Percentiles rank a stretch among this genome's conserved stretches.
These are phyloP conservation scores for Incurvaria masculella DNA, from an alignment of 2,888 invertebrate species.

Conservation along the genomic window DNA sequence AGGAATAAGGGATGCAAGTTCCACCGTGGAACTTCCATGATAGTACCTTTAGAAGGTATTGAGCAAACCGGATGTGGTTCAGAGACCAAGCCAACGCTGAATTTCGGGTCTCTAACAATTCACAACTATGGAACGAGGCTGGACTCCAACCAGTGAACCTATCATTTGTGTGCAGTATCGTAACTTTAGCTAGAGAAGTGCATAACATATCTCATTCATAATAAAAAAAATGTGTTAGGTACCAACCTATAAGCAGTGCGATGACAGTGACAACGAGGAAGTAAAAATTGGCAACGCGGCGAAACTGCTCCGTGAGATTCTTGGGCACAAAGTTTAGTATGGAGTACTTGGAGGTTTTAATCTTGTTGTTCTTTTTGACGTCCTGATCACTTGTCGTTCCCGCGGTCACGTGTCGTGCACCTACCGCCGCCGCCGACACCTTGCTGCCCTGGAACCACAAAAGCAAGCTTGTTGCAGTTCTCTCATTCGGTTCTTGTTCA, in stretches of 20 bases:
- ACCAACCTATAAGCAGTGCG: constrained; percentile 61
- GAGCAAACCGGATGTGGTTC: too few relatives aligned
- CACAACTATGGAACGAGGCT: too few relatives aligned
- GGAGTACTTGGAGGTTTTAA: constrained; percentile 71
- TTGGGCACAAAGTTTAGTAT: constrained; percentile 75
- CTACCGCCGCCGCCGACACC: constrained; percentile 55
- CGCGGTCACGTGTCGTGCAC: constrained; percentile 59
- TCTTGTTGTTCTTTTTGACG: constrained; percentile 50
- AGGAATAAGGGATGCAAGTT: too few relatives aligned
- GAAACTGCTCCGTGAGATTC: constrained; percentile 80
- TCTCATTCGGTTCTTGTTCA: too few relatives aligned
- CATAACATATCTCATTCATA: not conserved
- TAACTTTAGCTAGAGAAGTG: too few relatives aligned
- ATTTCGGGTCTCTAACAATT: too few relatives aligned
- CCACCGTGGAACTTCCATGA: too few relatives aligned
- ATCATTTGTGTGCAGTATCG: too few relatives aligned
- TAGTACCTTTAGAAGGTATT: too few relatives aligned
- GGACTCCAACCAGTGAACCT: too few relatives aligned
- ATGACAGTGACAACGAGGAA: constrained; percentile 73
- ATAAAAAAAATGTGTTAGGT: not conserved
- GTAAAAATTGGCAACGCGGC: constrained; percentile 81
- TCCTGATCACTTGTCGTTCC: constrained; percentile 39
- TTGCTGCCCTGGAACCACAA: constrained; percentile 65
- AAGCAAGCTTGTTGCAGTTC: too few relatives aligned
- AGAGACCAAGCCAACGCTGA: too few relatives aligned